These are phyloP conservation scores for Heterocephalus glaber DNA, from an alignment of 2,113 vertebrate species.

Conservation along the genomic window DNA sequence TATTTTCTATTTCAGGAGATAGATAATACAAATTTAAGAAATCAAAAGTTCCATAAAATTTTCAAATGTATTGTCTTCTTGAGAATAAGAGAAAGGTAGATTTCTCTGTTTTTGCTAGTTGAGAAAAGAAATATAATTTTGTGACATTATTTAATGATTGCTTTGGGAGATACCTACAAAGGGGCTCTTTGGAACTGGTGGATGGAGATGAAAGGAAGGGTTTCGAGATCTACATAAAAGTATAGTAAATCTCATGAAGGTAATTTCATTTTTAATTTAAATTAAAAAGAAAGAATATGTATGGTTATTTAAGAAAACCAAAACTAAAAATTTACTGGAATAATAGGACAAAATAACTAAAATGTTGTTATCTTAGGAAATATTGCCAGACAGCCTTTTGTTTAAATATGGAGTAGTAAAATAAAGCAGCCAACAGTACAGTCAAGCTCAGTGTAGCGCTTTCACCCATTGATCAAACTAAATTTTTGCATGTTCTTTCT, in stretches of 20 bases:
- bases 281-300: background rate
- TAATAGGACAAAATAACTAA: background rate
- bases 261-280: background rate
- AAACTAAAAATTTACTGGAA: background rate
- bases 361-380: background rate
- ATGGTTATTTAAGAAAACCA: background rate
- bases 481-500: background rate
- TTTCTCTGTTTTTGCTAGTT: background rate
- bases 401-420: background rate
- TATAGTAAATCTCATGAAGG: background rate
- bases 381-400: background rate
- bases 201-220: background rate
- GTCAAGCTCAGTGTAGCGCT: background rate
- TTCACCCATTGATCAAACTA: background rate
- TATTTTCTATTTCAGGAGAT: conserved; percentile 40
- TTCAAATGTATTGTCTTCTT: background rate
- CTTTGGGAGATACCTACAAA: background rate
- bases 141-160: background rate
- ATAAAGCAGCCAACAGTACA: background rate
- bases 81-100: background rate
- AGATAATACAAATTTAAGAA: background rate
- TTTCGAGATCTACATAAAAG: background rate
- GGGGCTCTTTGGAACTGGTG: background rate
- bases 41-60: background rate
- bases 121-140: background rate